Conservation (phyloP, 2,888 invertebrate species). For the Brenthis daphne region DNA sequence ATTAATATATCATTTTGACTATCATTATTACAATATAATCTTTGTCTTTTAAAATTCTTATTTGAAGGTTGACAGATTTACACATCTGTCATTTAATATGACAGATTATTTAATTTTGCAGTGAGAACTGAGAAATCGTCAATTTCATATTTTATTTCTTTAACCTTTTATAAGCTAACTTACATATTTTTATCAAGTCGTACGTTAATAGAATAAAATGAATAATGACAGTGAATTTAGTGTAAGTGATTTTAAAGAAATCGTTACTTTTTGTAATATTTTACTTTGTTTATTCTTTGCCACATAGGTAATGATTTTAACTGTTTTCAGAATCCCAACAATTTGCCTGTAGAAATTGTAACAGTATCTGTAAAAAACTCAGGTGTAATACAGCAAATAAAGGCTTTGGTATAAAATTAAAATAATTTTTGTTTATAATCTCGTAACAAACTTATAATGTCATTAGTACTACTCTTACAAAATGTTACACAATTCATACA, state of each 20-base stretch:
- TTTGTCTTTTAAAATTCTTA: too few species aligned
- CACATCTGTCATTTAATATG: too few species aligned
- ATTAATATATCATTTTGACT: too few species aligned
- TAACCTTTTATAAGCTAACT: too few species aligned
- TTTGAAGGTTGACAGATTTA: too few species aligned
- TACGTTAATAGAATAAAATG: background rate
- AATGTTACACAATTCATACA: conserved; percentile 8
- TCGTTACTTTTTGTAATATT: background rate
- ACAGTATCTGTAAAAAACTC: conserved; percentile 69
- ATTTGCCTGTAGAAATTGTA: conserved; percentile 79
- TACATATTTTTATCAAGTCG: too few species aligned
- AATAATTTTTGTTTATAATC: background rate
- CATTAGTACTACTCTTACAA: background rate
- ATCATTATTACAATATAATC: too few species aligned
- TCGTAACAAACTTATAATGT: background rate
- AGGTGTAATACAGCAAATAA: conserved; percentile 79
- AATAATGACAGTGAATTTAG: conserved; percentile 44
- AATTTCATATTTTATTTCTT: too few species aligned
- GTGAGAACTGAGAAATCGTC: too few species aligned
- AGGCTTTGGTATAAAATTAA: conserved; percentile 83
- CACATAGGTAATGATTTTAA: conserved; percentile 33
- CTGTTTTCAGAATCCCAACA: conserved; percentile 80
- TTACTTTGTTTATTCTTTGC: conserved; percentile 18
- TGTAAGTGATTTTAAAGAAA: conserved; percentile 46
- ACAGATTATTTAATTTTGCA: too few species aligned